Base-by-base conservation (phyloP, 2,888 invertebrate genomes). In the Orthosia gracilis region DNA sequence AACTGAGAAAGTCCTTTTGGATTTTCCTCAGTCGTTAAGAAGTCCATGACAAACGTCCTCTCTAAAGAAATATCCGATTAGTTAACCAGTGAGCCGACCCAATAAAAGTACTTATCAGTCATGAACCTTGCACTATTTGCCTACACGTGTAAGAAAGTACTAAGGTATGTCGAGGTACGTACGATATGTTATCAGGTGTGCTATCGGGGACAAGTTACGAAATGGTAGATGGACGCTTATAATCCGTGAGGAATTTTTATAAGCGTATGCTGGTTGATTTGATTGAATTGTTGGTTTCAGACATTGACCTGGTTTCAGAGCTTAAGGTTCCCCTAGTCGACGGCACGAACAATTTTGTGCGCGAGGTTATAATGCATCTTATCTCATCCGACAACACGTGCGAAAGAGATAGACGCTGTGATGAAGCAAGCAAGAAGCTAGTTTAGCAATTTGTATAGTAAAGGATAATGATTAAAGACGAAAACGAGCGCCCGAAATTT, bases 101-200 rank as follows among this genome's bases (percentile, higher is more conserved):
- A 65, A 61, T 31, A 73, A 73, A 64, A 54, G 0, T 12, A n/a
- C 31, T 72, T 83, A 79, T 83, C 80, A 73, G 80, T 83, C 80
- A 72, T 50, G 64, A 62, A 65, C 80, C 47, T 45, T 55, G 31
- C 55, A 47, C 21, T 67, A 31, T 31, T 23, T 45, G 7, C 31
- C 31, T 31, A 1, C 58, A 77, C 58, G 21, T 55, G 58, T 50
- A 73, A 76, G 69, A 67, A 72, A 52, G 61, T 67, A 57, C 18
- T 52, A 52, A 82, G 45, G 58, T 54, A 58, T 17, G 45, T 54
- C 57, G 1, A 13, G 47, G 18, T 63, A 55, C 18, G 40, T 21
- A 47, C 45, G 77, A 86, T 85, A 76, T 73, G 73, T 78, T 84
- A 85, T 86, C 84, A 78, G 71, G 69, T 84, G 78, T 15, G 45